Conservation (phyloP, 2,113 vertebrate genomes). For the Heptranchias perlo region DNA sequence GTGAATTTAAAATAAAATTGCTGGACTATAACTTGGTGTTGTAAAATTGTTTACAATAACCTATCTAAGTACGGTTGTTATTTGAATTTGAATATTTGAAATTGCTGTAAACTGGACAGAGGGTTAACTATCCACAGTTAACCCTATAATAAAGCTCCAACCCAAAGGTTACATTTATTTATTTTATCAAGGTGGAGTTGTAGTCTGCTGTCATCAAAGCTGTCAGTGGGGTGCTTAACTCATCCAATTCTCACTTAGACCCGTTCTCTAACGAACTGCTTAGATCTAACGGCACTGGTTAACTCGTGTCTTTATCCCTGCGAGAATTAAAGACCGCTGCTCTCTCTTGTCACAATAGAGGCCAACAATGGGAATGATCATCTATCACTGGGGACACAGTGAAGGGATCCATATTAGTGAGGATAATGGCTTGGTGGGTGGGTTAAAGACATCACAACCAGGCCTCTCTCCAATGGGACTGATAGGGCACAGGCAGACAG, state of each 20-base stretch:
- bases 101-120: background rate
- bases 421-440: slow-evolving; percentile 33
- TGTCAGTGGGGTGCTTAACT: slow-evolving; percentile 59
- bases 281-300: slow-evolving; percentile 41
- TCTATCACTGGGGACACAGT: background rate
- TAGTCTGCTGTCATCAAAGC: slow-evolving; percentile 65
- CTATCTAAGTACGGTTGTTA: background rate
- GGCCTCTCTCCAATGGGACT: background rate
- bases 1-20: too few species aligned
- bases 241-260: slow-evolving; percentile 59
- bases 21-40: too few species aligned
- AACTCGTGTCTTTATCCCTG: background rate
- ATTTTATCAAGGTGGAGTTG: slow-evolving; percentile 47
- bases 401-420: background rate
- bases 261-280: slow-evolving; percentile 62
- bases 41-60: too few species aligned
- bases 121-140: background rate
- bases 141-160: background rate
- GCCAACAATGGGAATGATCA: background rate
- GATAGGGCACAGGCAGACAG: slow-evolving; percentile 32
- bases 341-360: slow-evolving; percentile 43
- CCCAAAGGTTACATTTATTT: background rate
- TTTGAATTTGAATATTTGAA: background rate
- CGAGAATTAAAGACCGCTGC: background rate
- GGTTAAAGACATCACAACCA: slow-evolving; percentile 29